Evolutionary conservation across 2,888 invertebrate species (phyloP).

Genomic region (Eupithecia pulchellata): DNA sequence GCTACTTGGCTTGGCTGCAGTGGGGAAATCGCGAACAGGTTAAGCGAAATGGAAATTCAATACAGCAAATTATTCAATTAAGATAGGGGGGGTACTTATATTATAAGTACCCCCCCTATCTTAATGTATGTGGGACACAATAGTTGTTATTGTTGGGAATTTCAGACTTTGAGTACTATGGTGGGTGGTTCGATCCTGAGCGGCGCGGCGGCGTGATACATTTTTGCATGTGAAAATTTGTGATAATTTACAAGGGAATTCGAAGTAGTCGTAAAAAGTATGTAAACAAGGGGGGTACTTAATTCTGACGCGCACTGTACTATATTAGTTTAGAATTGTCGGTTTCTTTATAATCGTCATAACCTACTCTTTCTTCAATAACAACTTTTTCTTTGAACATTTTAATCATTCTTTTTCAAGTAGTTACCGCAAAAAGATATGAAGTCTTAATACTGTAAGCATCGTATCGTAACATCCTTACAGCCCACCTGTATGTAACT

Average conservation of each 20-base stretch:
- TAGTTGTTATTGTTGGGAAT: too few species aligned
- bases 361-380: neutral
- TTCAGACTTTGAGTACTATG: too few species aligned
- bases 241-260: too few species aligned
- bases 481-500: constrained; percentile 45
- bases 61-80: constrained; percentile 50
- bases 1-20: constrained; percentile 27
- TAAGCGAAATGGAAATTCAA: constrained; percentile 43
- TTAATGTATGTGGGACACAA: too few species aligned
- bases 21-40: constrained; percentile 40
- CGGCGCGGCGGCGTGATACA: too few species aligned
- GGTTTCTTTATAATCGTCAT: neutral
- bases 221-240: too few species aligned
- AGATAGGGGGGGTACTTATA: too few species aligned
- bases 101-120: too few species aligned
- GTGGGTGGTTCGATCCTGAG: too few species aligned
- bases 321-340: constrained; percentile 10
- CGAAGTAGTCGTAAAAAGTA: too few species aligned
- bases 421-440: neutral
- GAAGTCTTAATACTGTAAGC: constrained; percentile 16
- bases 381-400: neutral
- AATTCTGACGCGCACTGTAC: too few species aligned
- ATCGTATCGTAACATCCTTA: constrained; percentile 17
- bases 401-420: neutral
- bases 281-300: too few species aligned